Evolutionary conservation across 2,888 invertebrate genomes (phyloP), one percentile per base, ranked within the genome.

Genomic region (Sinelater perroti): DNA sequence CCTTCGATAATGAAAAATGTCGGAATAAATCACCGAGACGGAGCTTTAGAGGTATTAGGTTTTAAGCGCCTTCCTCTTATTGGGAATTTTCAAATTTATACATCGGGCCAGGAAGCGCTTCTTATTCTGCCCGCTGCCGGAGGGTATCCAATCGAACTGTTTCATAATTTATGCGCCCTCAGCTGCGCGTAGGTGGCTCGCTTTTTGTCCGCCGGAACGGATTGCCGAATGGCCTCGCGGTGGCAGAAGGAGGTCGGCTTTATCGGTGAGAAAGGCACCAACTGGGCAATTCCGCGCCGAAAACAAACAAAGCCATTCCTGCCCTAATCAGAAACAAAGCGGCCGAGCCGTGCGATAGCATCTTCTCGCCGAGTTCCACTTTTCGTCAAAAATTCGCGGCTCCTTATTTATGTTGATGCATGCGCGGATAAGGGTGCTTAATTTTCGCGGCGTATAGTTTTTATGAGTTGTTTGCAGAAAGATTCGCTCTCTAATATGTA

Each of bases 1-100:
- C 56, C 62, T 67, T 62, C 61, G 63, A 66, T 72, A 72, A 71
- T 71, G 71, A 71, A 72, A 72, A 71, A 72, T 69, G 68, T 70
- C 66, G 65, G 65, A 65, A 71, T 72, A 72, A 71, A 72, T 71
- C 71, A 71, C 59, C 30, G 45, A 54, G 61, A 63, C 52, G 40
- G 57, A 60, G 59, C 57, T 60, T 65, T 60, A 63, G 66, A 66
- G 60, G 67, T 66, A 69, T 68, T 68, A 69, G 65, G 65, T 61
- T 63, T 65, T 68, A 64, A 53, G 47, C 52, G 47, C 60, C 45
- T 52, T 47, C 45, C 53, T 45, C 47, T 47, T 61, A 60, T 60
- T 56, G 51, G 38, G 16, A 55, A 56, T 56, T 56, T 46, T 28
- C 30, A 46, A 45, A 53, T 44, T 53, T 45, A 53, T 53, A 38